phyloP scores from a whole-genome alignment of 2,888 invertebrate genomes.

The Galeruca laticollis region DNA sequence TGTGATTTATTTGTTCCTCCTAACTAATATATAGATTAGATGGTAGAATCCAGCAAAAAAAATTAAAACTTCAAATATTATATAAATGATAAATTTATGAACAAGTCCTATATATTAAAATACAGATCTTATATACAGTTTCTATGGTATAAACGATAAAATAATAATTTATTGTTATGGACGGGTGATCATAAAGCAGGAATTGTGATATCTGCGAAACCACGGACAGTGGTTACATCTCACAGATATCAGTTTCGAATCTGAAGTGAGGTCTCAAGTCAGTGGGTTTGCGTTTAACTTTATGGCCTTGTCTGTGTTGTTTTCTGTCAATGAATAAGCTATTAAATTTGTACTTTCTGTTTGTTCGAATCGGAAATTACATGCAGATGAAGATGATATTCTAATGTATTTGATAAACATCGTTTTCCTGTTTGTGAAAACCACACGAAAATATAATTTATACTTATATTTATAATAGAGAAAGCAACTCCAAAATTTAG shows the following conservation, averaged over 20 bases:
- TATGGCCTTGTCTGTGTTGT: conserved; percentile 27
- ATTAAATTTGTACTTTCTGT: conserved; percentile 43
- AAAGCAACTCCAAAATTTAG: too few relatives aligned
- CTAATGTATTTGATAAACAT: conserved; percentile 7
- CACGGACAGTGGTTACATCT: conserved; percentile 32
- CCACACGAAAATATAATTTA: neutral
- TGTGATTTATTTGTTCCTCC: neutral
- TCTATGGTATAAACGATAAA: neutral
- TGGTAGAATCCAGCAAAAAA: too few relatives aligned
- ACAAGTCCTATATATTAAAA: neutral
- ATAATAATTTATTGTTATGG: conserved; percentile 6
- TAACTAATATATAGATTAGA: too few relatives aligned
- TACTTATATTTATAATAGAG: neutral
- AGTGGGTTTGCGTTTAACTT: conserved; percentile 31
- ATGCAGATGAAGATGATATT: neutral
- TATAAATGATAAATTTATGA: too few relatives aligned
- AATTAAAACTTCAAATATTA: too few relatives aligned
- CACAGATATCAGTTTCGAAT: conserved; percentile 41
- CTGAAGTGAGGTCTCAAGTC: conserved; percentile 30
- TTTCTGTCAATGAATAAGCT: conserved; percentile 34
- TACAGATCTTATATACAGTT: neutral
- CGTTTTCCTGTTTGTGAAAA: neutral
- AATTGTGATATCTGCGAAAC: conserved; percentile 29
- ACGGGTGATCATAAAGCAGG: conserved; percentile 28
- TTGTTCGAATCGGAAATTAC: conserved; percentile 6